A percentile compares a stretch with the other conserved stretches of the same genome.
Conservation (phyloP, 2,888 invertebrate species). For the Nasonovia ribisnigri region DNA sequence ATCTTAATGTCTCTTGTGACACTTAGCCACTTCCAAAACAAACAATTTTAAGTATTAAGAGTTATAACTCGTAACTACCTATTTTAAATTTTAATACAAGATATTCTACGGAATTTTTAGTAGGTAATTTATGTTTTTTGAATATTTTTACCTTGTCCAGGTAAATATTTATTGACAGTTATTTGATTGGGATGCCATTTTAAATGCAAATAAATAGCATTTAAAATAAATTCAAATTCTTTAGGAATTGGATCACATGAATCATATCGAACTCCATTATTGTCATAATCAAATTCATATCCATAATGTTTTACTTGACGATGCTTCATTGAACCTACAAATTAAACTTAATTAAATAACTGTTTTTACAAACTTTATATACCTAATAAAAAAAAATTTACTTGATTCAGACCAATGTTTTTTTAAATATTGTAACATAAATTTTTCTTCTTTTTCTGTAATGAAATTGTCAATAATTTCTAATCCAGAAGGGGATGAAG, state of each 20-base stretch:
- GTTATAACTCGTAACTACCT: neutral
- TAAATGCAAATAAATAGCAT: conserved; percentile 65
- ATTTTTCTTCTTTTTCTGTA: conserved; percentile 64
- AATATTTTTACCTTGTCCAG: conserved; percentile 80
- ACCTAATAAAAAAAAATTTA: neutral
- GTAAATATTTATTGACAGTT: conserved; percentile 85
- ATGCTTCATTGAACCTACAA: conserved; percentile 76
- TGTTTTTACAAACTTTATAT: neutral
- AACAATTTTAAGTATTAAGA: neutral
- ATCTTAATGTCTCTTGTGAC: neutral
- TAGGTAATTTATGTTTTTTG: neutral
- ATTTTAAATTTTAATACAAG: neutral
- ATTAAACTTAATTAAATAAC: neutral
- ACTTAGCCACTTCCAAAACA: neutral
- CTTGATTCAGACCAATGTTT: conserved; percentile 53
- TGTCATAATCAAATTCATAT: conserved; percentile 91
- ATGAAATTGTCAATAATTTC: conserved; percentile 64
- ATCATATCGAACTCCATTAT: conserved; percentile 82
- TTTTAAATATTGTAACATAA: conserved; percentile 58
- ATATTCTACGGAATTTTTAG: neutral
- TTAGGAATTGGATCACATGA: conserved; percentile 80
- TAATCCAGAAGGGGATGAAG: conserved; percentile 49
- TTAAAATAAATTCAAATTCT: conserved; percentile 78
- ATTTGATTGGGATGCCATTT: conserved; percentile 80
- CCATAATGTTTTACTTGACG: conserved; percentile 91